phyloP scores from a whole-genome alignment of 2,797 vertebrate genomes.

The Ibycter americanus region DNA sequence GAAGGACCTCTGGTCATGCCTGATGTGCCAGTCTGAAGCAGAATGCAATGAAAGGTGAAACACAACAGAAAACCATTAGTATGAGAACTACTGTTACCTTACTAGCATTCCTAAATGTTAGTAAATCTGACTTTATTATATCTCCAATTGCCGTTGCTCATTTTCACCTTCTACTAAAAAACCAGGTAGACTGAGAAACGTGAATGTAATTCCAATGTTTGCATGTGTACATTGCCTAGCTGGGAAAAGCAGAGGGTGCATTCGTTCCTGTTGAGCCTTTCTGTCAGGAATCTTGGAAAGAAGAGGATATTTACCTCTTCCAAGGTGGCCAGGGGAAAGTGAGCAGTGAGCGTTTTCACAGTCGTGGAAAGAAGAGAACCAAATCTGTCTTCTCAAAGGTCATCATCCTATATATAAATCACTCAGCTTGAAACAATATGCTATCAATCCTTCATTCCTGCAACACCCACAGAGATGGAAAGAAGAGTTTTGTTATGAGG shows the following conservation, averaged over 20 bases:
- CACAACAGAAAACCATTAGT: neutral
- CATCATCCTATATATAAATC: neutral
- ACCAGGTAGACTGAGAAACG: neutral
- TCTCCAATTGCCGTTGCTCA: neutral
- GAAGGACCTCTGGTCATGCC: neutral
- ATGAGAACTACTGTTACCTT: neutral
- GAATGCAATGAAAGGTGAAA: neutral
- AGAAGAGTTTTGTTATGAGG: neutral
- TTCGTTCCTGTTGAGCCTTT: neutral
- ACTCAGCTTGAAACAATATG: neutral
- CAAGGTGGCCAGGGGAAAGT: neutral
- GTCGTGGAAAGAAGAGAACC: neutral
- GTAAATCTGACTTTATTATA: neutral
- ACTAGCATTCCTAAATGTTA: neutral
- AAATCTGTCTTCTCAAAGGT: neutral
- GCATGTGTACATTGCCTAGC: neutral
- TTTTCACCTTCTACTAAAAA: neutral
- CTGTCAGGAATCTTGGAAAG: neutral
- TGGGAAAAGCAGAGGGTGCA: rapidly evolving
- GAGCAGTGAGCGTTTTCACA: neutral
- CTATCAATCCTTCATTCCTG: neutral
- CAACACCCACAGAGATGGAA: neutral
- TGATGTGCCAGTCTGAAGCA: neutral
- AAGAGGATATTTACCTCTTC: neutral
- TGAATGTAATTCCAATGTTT: neutral